Percentiles rank a stretch among this genome's conserved stretches.
Conservation (phyloP, 1,140 invertebrate species). For the Atta texana region DNA sequence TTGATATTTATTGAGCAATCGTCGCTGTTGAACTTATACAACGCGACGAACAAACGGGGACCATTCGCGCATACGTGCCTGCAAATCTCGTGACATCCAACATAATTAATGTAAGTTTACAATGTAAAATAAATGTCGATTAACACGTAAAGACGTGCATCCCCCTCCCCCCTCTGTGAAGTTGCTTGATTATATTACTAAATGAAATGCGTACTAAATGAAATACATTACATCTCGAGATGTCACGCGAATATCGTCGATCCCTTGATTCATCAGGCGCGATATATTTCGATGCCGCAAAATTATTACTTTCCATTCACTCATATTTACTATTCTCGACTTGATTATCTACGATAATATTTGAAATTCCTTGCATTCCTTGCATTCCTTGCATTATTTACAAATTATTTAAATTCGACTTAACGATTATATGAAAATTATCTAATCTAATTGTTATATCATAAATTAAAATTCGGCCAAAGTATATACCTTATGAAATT, state of each 20-base stretch:
- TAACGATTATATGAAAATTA: background rate
- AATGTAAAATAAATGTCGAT: conserved; percentile 36
- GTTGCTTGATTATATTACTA: conserved; percentile 24
- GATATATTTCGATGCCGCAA: background rate
- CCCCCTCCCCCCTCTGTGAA: background rate
- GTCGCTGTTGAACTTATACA: conserved; percentile 56
- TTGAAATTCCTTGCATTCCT: background rate
- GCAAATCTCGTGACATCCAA: conserved; percentile 19
- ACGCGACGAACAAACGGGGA: conserved; percentile 29
- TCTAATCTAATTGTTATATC: background rate
- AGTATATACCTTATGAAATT: conserved; percentile 8
- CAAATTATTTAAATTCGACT: background rate
- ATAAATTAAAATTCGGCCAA: conserved; percentile 7
- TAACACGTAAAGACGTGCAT: conserved; percentile 7
- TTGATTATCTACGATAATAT: background rate
- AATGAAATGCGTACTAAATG: conserved; percentile 12
- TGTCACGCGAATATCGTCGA: background rate
- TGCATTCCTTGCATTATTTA: background rate
- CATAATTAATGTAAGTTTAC: conserved; percentile 44
- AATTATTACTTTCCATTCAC: conserved; percentile 15
- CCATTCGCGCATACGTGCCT: background rate
- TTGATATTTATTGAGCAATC: conserved; percentile 66
- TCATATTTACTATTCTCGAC: background rate
- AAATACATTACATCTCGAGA: conserved; percentile 5
- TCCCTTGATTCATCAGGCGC: background rate